These are phyloP conservation scores for Hylaeus anthracinus DNA, from an alignment of 1,140 invertebrate genomes.

Conservation along the genomic window DNA sequence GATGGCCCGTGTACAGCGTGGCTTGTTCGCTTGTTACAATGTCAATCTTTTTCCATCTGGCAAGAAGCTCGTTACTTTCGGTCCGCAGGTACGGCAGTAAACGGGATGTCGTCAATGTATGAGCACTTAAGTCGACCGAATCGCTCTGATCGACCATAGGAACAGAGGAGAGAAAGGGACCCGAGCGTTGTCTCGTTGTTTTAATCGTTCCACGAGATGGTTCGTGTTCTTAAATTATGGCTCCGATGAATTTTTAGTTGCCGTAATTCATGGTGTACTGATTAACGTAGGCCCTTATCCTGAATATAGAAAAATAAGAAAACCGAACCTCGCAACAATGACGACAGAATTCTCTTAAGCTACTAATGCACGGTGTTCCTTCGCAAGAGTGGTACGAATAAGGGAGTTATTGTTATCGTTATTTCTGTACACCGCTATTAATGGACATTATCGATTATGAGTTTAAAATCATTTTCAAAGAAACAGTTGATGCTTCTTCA, in stretches of 20 bases:
- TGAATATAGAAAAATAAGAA: too few species aligned
- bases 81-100: not conserved
- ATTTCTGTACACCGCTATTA: too few species aligned
- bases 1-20: not conserved
- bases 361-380: too few species aligned
- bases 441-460: too few species aligned
- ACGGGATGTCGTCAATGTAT: not conserved
- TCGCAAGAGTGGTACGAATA: too few species aligned
- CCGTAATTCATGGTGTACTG: not conserved
- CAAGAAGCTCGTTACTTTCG: not conserved
- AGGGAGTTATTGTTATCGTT: too few species aligned
- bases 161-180: not conserved
- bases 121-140: not conserved
- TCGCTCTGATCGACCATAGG: not conserved
- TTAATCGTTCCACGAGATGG: not conserved
- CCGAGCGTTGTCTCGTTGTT: not conserved
- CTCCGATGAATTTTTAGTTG: not conserved
- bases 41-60: slow-evolving; percentile 8
- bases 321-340: too few species aligned
- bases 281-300: too few species aligned
- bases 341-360: too few species aligned
- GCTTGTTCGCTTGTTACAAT: slow-evolving; percentile 37
- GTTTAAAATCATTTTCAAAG: too few species aligned
- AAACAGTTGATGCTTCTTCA: too few species aligned
- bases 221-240: not conserved